Conservation (phyloP, 92 coral and sea anemone genomes). For the Epizoanthus rinbou region DNA sequence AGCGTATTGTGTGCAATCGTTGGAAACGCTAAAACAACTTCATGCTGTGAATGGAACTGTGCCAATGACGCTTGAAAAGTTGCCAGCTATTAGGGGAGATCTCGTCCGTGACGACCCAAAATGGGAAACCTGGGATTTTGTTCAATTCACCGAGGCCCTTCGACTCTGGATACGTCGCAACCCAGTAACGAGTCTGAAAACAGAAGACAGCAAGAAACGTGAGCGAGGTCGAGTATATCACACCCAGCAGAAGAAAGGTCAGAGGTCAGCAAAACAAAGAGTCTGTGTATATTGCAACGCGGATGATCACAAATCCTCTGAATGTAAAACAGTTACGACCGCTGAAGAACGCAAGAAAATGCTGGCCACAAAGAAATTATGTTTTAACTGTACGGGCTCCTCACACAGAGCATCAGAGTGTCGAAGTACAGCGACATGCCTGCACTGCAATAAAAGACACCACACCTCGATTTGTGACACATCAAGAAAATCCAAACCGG, state of each 20-base stretch:
- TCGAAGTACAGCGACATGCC: slow-evolving; percentile 39
- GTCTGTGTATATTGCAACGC: slow-evolving; percentile 36
- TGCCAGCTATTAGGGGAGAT: slow-evolving; percentile 61
- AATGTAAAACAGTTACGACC: slow-evolving; percentile 38
- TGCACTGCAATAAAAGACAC: slow-evolving; percentile 50
- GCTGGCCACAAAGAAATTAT: slow-evolving; percentile 42
- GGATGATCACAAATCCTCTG: slow-evolving; percentile 38
- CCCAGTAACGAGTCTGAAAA: slow-evolving; percentile 20
- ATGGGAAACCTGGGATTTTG: slow-evolving; percentile 54
- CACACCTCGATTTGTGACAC: slow-evolving; percentile 53
- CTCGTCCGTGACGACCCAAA: slow-evolving; percentile 46
- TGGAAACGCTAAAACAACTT: slow-evolving; percentile 47
- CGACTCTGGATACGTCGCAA: slow-evolving; percentile 57
- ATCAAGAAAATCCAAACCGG: slow-evolving; percentile 39
- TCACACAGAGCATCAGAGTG: slow-evolving; percentile 37
- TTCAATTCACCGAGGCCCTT: slow-evolving; percentile 50
- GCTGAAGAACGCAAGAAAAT: slow-evolving; percentile 41
- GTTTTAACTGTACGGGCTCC: slow-evolving; percentile 53
- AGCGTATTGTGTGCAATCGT: slow-evolving; percentile 46
- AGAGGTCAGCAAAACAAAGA: neutral
- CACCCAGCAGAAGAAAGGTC: slow-evolving; percentile 44
- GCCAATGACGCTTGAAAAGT: slow-evolving; percentile 55
- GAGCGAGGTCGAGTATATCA: slow-evolving; percentile 33
- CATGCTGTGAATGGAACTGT: slow-evolving; percentile 50
- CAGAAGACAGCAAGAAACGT: slow-evolving; percentile 27